phyloP scores from a whole-genome alignment of 2,888 invertebrate genomes.

The Polymixis lichenea region DNA sequence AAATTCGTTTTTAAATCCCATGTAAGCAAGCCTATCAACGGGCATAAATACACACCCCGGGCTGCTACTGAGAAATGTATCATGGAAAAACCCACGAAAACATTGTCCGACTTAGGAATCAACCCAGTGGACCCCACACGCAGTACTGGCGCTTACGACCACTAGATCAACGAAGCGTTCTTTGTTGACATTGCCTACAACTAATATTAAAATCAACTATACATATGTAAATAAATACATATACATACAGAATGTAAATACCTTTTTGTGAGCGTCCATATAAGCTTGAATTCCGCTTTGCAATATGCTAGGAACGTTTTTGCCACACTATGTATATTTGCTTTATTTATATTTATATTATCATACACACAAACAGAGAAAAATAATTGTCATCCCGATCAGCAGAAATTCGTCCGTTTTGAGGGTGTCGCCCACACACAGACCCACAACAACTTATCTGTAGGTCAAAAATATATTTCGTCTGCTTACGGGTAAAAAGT shows the following conservation, averaged over 20 bases:
- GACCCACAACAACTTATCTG: neutral
- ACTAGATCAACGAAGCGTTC: neutral
- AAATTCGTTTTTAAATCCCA: neutral
- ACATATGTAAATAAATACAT: conserved; percentile 46
- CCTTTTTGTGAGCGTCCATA: conserved; percentile 40
- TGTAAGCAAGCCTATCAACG: neutral
- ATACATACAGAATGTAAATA: conserved; percentile 56
- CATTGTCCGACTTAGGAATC: neutral
- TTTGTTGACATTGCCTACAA: conserved; percentile 10
- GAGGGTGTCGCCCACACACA: neutral
- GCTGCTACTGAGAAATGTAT: neutral
- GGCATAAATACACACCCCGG: neutral
- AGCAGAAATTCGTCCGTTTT: neutral
- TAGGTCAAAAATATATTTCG: neutral
- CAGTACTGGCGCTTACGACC: no score
- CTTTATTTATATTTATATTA: conserved; percentile 47
- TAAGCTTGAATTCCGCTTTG: conserved; percentile 56
- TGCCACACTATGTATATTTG: conserved; percentile 19
- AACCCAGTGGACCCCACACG: no score
- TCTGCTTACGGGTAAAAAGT: no score
- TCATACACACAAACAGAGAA: neutral
- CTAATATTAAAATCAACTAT: conserved; percentile 18
- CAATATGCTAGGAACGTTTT: conserved; percentile 58
- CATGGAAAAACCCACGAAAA: neutral
- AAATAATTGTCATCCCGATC: neutral